Percentiles rank a stretch among this genome's conserved stretches.
Conservation (phyloP, 2,888 invertebrate species). For the Metellina segmentata region DNA sequence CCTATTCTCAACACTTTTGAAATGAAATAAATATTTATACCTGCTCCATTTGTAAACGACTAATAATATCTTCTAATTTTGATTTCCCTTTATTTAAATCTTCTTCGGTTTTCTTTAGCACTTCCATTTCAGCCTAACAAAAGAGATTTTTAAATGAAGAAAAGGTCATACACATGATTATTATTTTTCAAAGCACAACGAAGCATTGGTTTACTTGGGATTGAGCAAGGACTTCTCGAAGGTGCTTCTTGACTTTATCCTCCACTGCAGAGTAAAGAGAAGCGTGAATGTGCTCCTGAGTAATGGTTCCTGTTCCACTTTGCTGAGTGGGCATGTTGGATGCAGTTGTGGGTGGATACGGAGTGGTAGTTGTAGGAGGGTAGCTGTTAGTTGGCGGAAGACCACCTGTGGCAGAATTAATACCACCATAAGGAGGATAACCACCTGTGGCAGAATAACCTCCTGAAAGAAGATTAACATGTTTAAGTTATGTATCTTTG, state of each 20-base stretch:
- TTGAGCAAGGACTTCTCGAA: constrained; percentile 94
- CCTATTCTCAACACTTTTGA: background rate
- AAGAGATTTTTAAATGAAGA: background rate
- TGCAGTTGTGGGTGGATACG: constrained; percentile 77
- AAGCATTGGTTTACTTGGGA: constrained; percentile 84
- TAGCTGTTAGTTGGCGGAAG: constrained; percentile 66
- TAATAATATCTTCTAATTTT: constrained; percentile 89
- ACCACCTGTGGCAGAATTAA: constrained; percentile 48
- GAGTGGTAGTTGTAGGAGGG: constrained; percentile 72
- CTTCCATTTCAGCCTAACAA: constrained; percentile 89
- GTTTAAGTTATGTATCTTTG: no score
- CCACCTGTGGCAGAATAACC: constrained; percentile 52
- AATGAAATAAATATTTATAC: constrained; percentile 18
- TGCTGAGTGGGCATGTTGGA: constrained; percentile 74
- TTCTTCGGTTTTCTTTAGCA: constrained; percentile 91
- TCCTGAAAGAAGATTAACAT: constrained; percentile 14
- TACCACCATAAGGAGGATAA: constrained; percentile 24
- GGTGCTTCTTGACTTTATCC: constrained; percentile 92
- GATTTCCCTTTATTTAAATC: constrained; percentile 91
- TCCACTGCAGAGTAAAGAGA: constrained; percentile 96
- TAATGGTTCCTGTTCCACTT: constrained; percentile 87
- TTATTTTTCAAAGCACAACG: no score
- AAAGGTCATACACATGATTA: no score
- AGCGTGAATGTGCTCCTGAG: constrained; percentile 96
- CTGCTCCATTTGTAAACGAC: constrained; percentile 84